Base-by-base conservation (phyloP, 1,140 invertebrate species). In the Brachionus asplanchnoidis region DNA sequence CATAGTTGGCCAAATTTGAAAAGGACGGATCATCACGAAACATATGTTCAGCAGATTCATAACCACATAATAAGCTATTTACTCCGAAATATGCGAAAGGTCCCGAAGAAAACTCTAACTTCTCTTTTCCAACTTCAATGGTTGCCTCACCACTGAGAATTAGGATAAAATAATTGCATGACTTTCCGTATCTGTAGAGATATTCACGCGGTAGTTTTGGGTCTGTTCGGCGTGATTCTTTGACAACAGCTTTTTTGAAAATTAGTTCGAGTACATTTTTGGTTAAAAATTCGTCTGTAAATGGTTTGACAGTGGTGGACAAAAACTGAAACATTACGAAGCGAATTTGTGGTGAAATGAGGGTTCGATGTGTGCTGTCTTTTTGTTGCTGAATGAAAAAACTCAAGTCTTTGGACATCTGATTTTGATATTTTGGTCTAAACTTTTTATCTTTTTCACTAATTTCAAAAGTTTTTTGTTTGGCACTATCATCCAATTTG, bases 31-130 rank as follows among this genome's bases (percentile, higher is more conserved):
- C 28, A 12, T 84, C 40, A 1, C 40, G 36, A 12, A 84, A 17
- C 40, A 68, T 32, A 40, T 84, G 40, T 11, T 84, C 60, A 20
- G 40, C 7, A 44, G 12, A 17, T 50, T 84, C 60, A 32, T 40
- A 65, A 1, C 60, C 60, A 53, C 82, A 84, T 36, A 84, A 32
- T 11, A 85, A n/a, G 42, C 77, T 78, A 40, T 56, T 46, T 40
- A 85, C 60, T 46, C 84, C 84, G 17, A 85, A 85, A 60, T 82
- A 85, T 12, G 84, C 53, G 50, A 85, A 85, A 32, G 73, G 75
- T n/a, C 84, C 84, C 23, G 65, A 42, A 28, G 46, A 53, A 26
- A 53, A 75, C 8, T 53, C 66, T 9, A 84, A 17, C 28, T 77
- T 84, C 32, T 84, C 84, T 77, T 84, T 84, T 20, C 84, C 84